Base-by-base conservation (phyloP, 2,113 vertebrate species). In the Hypocryptadius cinnamomeus region DNA sequence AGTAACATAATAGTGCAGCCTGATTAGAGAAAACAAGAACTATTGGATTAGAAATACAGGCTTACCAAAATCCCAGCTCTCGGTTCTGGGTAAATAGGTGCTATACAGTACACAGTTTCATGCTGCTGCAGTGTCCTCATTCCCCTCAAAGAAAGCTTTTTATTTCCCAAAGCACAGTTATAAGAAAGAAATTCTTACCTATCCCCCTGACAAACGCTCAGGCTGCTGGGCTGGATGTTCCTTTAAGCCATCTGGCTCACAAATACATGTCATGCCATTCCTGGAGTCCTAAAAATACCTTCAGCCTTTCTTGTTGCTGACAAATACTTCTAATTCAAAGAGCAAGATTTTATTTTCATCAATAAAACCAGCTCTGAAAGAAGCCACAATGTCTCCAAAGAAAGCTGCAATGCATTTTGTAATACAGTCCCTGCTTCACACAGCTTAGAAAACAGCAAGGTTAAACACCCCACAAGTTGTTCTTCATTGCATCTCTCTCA, bases 171-270 rank as follows among this genome's bases (percentile, higher is more conserved):
- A 94, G 61, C 47, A 80, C 40, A 39, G 15, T 13, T 57, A 27
- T 2, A 87, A 8, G 22, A 39, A 50, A 17, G 66, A 16, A 25
- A 83, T 90, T 66, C 93, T 83, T 80, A 92, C 61, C 88, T 94
- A 53, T 27, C 19, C 27, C 31, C 31, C n/a, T 50, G 79, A 66
- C 56, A 87, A 87, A 63, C 0, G 0, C 44, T 59, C 74, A 77
- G 79, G 71, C 73, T 78, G 50, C 63, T 85, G 7, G 6, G 70
- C 63, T 83, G 72, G 48, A 64, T 71, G 65, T 39, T 68, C 69
- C 90, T 95, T 92, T 78, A 80, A 92, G 79, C 82, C 87, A 92
- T 60, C 82, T 92, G 94, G 90, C 90, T 78, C 25, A 88, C 23
- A 86, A 93, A 94, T 53, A 63, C 59, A 64, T 51, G 50, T 33